Evolutionary conservation across 2,888 invertebrate species (phyloP), one percentile per base, ranked within the genome.

Genomic region (Congeria kusceri): DNA sequence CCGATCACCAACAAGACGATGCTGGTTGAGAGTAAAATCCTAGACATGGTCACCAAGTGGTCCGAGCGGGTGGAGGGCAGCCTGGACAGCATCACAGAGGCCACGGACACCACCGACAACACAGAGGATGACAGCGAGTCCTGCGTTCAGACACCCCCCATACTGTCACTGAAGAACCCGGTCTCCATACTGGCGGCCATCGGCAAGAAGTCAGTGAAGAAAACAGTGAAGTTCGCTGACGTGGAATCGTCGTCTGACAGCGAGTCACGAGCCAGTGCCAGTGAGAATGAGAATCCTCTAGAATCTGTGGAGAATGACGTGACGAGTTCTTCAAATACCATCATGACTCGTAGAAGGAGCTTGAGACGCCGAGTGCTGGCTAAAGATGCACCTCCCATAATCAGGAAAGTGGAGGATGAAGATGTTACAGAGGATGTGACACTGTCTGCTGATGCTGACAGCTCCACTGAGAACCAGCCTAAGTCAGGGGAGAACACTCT

Each of bases 1-100:
- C 98, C 99, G 13, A 97, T 99, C 84, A 96, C 97, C 2, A 98
- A 98, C 94, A 98, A 97, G 94, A 98, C 97, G 0, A 96, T 98
- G 95, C 95, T 99, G 11, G 96, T 97, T 90, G 98, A 99, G 92
- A 98, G 97, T 89, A 97, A 98, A 90, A 96, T 99, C 84, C 95
- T 97, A 90, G 95, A 95, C 29, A 96, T 97, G 18, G 96, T 99
- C 25, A 96, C 98, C 91, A 96, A 96, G 86, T 98, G 98, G 98
- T 95, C 96, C 9, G 86, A 85, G 27, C 67, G 84, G 3, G 44
- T 18, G 4, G 62, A 72, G 15, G 25, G 66, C 28, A 32, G 32
- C 9, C 32, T 32, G 5, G 32, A 39, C 39, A 39, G 39, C 39
- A 44, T 67, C 1, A 77, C 77, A 23, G 70, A 70, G n/a, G 62